phyloP scores from a whole-genome alignment of 2,113 vertebrate genomes.

The Dicerorhinus sumatrensis region DNA sequence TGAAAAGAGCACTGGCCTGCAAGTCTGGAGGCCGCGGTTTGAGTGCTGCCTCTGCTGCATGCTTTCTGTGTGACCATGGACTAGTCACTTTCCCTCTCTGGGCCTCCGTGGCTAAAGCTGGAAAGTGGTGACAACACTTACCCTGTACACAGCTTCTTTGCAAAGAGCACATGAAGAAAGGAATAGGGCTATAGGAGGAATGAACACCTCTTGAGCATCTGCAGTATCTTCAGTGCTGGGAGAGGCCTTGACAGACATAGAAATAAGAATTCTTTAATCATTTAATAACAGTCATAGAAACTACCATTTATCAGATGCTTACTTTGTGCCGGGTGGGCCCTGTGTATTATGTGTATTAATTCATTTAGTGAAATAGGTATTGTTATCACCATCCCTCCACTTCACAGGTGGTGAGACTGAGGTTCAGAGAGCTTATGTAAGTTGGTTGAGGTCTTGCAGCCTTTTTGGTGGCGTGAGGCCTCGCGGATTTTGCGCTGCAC shows the following conservation, averaged over 20 bases:
- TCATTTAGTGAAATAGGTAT: background rate
- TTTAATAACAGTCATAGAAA: background rate
- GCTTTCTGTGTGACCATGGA: background rate
- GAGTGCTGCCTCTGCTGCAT: background rate
- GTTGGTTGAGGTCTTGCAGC: background rate
- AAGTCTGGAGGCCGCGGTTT: background rate
- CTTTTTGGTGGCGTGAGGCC: accelerated
- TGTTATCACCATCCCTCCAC: background rate
- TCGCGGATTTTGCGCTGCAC: accelerated
- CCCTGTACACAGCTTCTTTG: background rate
- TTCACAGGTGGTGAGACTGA: background rate
- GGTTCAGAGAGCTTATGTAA: background rate
- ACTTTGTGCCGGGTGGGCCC: background rate
- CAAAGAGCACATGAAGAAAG: background rate
- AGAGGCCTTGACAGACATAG: background rate
- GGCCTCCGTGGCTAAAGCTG: background rate
- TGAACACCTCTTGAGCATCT: background rate
- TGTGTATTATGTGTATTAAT: background rate
- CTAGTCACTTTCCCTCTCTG: background rate
- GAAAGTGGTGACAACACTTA: accelerated
- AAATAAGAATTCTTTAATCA: background rate
- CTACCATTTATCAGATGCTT: background rate
- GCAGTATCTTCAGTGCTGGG: background rate
- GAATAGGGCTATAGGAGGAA: background rate
- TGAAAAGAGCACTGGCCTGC: background rate